Base-by-base conservation (phyloP, 2,113 vertebrate species). In the Sporophila hypoxantha region DNA sequence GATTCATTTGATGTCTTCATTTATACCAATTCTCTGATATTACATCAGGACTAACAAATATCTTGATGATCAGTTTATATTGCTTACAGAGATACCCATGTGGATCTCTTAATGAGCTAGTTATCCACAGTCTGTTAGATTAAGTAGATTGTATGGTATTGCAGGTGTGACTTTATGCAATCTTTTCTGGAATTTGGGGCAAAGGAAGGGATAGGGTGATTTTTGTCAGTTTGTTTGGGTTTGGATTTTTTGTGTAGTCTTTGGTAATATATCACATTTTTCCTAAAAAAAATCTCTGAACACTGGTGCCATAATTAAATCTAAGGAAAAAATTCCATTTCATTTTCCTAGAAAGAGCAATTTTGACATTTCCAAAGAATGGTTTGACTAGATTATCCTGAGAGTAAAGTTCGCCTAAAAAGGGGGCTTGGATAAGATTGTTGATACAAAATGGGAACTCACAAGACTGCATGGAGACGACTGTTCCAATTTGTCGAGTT, bases 81-180 rank as follows among this genome's bases (percentile, higher is more conserved):
- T 94, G 56, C 91, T 95, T 94, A 85, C 41, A 59, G 56, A 71
- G 42, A 39, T 64, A 66, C 65, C 59, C 15, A 82, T 57, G 23
- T 73, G 66, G n/a, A 83, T 76, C 30, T 89, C 27, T 69, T 89
- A 80, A 88, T 93, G 67, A 94, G 66, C 75, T 93, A 78, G 88
- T 95, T 91, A 81, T 88, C 29, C 49, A 79, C 44, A 75, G 18
- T 84, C 46, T 91, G 21, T 65, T 95, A 89, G 79, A 60, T 59
- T 76, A 82, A 81, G 49, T 65, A 77, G 7, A 23, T 89, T 89
- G 55, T 77, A 89, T 80, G 21, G 34, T 79, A 81, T 32, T 68
- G 26, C 30, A 82, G 75, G 50, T 73, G 42, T 56, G 62, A 57
- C 91, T 95, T 94, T 89, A 70, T 88, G 71, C 34, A 39, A 41